Evolutionary conservation across 30 jellyfish, hydroid and myxozoan genomes (phyloP), one percentile per base, ranked within the genome.

Genomic region (Aurelia coerulea): DNA sequence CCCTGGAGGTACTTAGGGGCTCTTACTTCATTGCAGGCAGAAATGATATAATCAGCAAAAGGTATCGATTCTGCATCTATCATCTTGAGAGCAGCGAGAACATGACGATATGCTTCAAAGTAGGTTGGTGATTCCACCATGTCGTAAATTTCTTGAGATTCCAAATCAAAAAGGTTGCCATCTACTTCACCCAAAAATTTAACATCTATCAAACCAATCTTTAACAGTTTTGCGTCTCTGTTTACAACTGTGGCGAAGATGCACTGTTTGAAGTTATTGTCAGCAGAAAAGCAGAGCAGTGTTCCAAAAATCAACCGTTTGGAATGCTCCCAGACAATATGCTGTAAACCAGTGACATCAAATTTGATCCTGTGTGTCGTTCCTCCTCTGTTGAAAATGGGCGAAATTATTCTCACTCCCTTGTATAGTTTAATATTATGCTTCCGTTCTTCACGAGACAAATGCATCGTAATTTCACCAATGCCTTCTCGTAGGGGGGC

Each of bases 71-170:
- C 82, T 5, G 65, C 68, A 42, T 64, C 80, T 8, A 86, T 54
- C 2, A 46, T 60, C 51, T 90, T 51, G 18, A 90, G 86, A 31
- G 90, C 82, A 34, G 74, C 91, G 42, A 83, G 63, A 50, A 90
- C 97, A 74, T 90, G 97, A 7, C 85, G 41, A 59, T 90, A 90
- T 16, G 97, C 97, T 76, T 81, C 94, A 73, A 90, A 90, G 62
- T 63, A 90, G 17, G 94, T 23, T 46, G 97, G 97, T 17, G 89
- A 90, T 70, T 90, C 97, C 60, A 81, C 97, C 94, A 90, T 81
- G 18, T 34, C 79, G 84, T 35, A 84, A 10, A 52, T 60, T 19
- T 60, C 74, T 17, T 68, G 49, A 8, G 46, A 19, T 33, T 62
- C 17, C 11, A 19, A n/a, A 62, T 60, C 46, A 2, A 68, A 14